phyloP scores from a whole-genome alignment of 2,888 invertebrate species.

The Cheilosia urbana region DNA sequence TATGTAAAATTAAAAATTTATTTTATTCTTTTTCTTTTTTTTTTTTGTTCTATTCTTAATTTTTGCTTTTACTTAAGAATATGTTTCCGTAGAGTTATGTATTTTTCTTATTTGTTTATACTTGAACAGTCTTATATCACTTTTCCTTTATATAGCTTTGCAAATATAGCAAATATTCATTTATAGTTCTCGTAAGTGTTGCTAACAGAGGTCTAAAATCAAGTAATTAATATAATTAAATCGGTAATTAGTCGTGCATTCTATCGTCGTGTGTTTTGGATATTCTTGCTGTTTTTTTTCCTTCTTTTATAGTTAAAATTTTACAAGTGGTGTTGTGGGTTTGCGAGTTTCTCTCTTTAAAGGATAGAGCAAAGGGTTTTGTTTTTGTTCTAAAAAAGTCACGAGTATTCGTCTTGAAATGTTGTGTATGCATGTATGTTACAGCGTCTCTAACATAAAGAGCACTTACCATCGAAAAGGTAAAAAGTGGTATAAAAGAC shows the following conservation, averaged over 20 bases:
- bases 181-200: slow-evolving; percentile 33
- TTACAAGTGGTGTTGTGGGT: background rate
- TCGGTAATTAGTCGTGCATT: slow-evolving; percentile 48
- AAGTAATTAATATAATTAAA: slow-evolving; percentile 64
- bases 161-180: slow-evolving; percentile 64
- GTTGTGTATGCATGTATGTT: background rate
- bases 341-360: background rate
- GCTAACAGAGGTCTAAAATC: slow-evolving; percentile 37
- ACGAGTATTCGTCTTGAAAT: background rate
- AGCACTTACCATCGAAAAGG: background rate
- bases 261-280: slow-evolving; percentile 21
- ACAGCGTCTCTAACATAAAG: background rate
- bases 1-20: slow-evolving; percentile 71
- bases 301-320: background rate
- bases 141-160: slow-evolving; percentile 63
- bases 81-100: slow-evolving; percentile 24
- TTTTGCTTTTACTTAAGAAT: slow-evolving; percentile 49
- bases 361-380: background rate
- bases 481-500: slow-evolving; percentile 55
- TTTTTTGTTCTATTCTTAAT: slow-evolving; percentile 23
- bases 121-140: slow-evolving; percentile 75
- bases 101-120: slow-evolving; percentile 59
- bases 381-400: too few relatives aligned
- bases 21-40: slow-evolving; percentile 25
- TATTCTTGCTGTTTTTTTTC: background rate